Percentiles rank a stretch among this genome's conserved stretches.
Evolutionary conservation across 2,797 vertebrate genomes (phyloP).

Genomic region (Prionace glauca): DNA sequence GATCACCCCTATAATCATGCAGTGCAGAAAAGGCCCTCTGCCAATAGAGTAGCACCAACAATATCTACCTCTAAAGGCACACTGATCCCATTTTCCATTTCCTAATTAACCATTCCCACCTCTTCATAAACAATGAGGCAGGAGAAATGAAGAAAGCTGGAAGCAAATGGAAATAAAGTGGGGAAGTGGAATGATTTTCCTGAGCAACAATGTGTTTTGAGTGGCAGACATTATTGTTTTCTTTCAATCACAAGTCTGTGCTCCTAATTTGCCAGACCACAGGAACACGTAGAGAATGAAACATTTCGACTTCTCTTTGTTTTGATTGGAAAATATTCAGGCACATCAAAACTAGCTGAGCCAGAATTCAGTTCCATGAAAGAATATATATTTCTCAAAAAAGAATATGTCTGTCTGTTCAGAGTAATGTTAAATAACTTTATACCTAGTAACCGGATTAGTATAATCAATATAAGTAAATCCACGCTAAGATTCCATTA

Average conservation of each 20-base stretch:
- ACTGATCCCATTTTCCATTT: too few relatives aligned
- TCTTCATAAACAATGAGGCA: neutral
- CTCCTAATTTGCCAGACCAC: neutral
- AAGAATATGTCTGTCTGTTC: neutral
- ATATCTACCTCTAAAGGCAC: too few relatives aligned
- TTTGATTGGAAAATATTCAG: neutral
- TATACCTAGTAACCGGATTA: neutral
- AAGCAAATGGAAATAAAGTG: neutral
- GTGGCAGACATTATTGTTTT: neutral
- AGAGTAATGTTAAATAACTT: neutral
- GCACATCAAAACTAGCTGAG: neutral
- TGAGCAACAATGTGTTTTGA: neutral
- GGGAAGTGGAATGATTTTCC: neutral
- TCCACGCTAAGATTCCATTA: neutral
- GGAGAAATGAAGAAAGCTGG: neutral
- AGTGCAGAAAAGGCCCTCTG: too few relatives aligned
- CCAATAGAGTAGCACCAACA: too few relatives aligned
- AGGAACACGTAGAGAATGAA: neutral
- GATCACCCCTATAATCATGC: too few relatives aligned
- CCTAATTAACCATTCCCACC: neutral
- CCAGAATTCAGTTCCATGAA: neutral
- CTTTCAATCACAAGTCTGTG: neutral
- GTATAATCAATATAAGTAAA: neutral
- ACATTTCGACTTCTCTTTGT: neutral
- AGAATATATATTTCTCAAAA: neutral